Evolutionary conservation across 2,797 vertebrate genomes (phyloP), one percentile per base, ranked within the genome.

Genomic region (Geotrypetes seraphini): DNA sequence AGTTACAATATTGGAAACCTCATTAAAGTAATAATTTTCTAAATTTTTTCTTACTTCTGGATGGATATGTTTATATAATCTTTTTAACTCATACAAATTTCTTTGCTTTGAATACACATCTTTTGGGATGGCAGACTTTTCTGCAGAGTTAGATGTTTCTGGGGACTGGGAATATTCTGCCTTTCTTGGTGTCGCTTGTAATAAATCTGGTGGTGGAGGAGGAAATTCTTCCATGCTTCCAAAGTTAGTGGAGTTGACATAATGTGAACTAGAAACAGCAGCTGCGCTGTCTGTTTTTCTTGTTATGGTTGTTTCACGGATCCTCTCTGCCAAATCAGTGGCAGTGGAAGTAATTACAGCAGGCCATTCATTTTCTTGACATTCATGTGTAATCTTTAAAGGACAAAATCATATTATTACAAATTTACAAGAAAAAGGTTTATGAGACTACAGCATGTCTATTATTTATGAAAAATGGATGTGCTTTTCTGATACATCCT

Each of bases 41-140:
- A 92, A 78, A 33, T 76, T 75, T 69, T 86, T 94, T 32, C 85
- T 84, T 42, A 93, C 71, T 67, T 87, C 81, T 5, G 86, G 79
- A 47, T 92, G 77, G 43, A 92, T 91, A 46, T 82, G 65, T 56
- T 88, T 94, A 53, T 90, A 90, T 31, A 90, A 80, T 19, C 78
- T 76, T 63, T 88, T 94, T 31, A 90, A 59, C 71, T 93, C 87
- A 39, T 62, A 61, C 40, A 85, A 75, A 44, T 85, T 83, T 46
- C 66, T 84, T 69, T 93, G 86, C 50, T 86, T 88, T 41, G 64
- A 53, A 28, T 84, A 86, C 32, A 79, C 53, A 25, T 88, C 84
- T 79, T 47, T 86, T 48, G 71, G 80, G 7, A 69, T 4, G 12
- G 55, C 39, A 18, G 43, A 42, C 51, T 75, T 87, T 49, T 51